phyloP scores from a whole-genome alignment of 2,888 invertebrate species.

The Griposia aprilina region DNA sequence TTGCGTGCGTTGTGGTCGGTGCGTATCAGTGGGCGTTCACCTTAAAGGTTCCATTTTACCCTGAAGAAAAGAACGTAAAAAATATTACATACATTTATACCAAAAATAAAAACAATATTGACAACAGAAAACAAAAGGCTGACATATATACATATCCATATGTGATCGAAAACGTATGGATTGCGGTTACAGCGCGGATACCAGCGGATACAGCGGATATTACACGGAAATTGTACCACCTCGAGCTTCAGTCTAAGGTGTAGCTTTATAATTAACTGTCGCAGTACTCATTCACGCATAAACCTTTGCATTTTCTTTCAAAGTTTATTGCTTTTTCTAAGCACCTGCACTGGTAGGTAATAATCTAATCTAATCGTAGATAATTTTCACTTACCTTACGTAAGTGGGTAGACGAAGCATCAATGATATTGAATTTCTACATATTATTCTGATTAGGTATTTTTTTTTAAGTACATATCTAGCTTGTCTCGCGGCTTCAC shows the following conservation, averaged over 20 bases:
- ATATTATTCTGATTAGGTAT: neutral
- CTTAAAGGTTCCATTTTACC: neutral
- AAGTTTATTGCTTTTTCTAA: constrained; percentile 11
- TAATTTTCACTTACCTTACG: too few species aligned
- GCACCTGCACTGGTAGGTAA: neutral
- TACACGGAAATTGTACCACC: constrained; percentile 69
- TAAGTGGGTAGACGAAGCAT: too few species aligned
- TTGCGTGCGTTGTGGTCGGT: too few species aligned
- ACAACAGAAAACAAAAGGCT: constrained; percentile 10
- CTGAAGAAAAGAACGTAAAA: neutral
- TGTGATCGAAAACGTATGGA: constrained; percentile 64
- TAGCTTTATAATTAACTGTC: constrained; percentile 58
- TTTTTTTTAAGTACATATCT: too few species aligned
- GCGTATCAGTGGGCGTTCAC: too few species aligned
- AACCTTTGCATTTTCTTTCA: constrained; percentile 2
- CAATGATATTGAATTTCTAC: neutral
- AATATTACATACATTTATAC: neutral
- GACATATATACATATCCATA: constrained; percentile 16
- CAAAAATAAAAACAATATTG: neutral
- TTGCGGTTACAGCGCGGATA: constrained; percentile 59
- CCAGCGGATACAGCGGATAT: constrained; percentile 70
- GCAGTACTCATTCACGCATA: constrained; percentile 29
- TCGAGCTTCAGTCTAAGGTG: constrained; percentile 57
- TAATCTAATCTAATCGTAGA: neutral
- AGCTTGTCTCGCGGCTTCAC: too few species aligned